phyloP scores from a whole-genome alignment of 2,113 vertebrate species.

The Lepisosteus osseus region DNA sequence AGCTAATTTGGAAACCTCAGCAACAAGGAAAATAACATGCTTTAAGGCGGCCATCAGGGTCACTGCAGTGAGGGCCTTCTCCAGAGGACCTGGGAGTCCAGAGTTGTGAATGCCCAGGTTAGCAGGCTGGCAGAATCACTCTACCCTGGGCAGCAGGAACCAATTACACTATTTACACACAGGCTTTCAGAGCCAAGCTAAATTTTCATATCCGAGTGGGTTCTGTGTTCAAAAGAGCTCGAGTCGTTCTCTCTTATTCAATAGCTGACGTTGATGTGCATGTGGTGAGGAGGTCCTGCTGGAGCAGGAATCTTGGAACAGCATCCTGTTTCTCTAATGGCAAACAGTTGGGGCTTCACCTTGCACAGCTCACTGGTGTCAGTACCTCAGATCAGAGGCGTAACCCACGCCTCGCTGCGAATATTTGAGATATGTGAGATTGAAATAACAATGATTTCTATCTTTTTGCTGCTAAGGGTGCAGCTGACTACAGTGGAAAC shows the following conservation, averaged over 20 bases:
- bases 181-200: slow-evolving; percentile 63
- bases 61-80: no score
- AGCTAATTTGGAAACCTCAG: neutral
- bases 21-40: neutral
- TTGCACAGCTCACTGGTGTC: neutral
- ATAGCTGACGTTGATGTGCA: slow-evolving; percentile 35
- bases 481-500: no score
- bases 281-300: slow-evolving; percentile 38
- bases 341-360: slow-evolving; percentile 5
- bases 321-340: slow-evolving; percentile 36
- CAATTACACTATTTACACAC: slow-evolving; percentile 68
- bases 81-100: neutral
- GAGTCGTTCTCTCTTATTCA: slow-evolving; percentile 41
- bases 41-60: neutral
- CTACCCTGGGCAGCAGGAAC: slow-evolving; percentile 72
- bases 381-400: neutral
- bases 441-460: no score
- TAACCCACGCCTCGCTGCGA: neutral
- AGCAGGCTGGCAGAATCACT: slow-evolving; percentile 73
- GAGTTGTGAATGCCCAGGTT: slow-evolving; percentile 34
- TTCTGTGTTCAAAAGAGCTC: slow-evolving; percentile 52
- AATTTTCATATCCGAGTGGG: slow-evolving; percentile 62
- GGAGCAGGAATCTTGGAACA: slow-evolving; percentile 46
- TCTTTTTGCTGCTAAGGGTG: no score
- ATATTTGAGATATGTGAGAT: no score